Conservation (phyloP, 1,140 invertebrate genomes). For the Aphidius ervi region DNA sequence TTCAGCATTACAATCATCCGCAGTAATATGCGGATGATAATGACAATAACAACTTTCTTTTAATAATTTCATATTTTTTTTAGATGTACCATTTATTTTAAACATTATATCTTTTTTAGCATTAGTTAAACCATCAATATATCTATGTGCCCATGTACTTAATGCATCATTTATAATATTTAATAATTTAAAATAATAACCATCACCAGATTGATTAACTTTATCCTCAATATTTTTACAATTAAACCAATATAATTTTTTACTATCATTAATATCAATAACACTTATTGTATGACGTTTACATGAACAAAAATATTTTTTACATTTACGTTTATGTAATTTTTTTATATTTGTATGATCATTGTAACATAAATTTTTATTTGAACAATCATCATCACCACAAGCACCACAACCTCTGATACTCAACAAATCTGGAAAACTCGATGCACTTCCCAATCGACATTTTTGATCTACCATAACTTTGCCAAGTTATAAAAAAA, state of each 20-base stretch:
- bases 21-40: constrained; percentile 49
- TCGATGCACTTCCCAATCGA: constrained; percentile 28
- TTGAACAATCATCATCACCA: no score
- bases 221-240: constrained; percentile 48
- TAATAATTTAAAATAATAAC: constrained; percentile 47
- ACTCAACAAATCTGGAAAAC: constrained; percentile 45
- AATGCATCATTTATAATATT: constrained; percentile 43
- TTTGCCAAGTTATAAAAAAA: constrained; percentile 28
- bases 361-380: constrained; percentile 6
- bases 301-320: constrained; percentile 48
- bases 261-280: constrained; percentile 46
- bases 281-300: constrained; percentile 49
- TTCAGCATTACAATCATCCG: constrained; percentile 50
- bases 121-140: constrained; percentile 42
- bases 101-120: constrained; percentile 43
- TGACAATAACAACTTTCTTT: constrained; percentile 52
- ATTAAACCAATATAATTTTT: constrained; percentile 50
- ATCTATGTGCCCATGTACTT: constrained; percentile 43
- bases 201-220: constrained; percentile 42
- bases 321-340: constrained; percentile 44
- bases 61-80: constrained; percentile 49
- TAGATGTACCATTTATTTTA: constrained; percentile 48
- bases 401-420: constrained; percentile 32
- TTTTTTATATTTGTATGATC: constrained; percentile 40
- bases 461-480: constrained; percentile 51